phyloP scores from a whole-genome alignment of 2,797 vertebrate genomes.

The Erpetoichthys calabaricus region DNA sequence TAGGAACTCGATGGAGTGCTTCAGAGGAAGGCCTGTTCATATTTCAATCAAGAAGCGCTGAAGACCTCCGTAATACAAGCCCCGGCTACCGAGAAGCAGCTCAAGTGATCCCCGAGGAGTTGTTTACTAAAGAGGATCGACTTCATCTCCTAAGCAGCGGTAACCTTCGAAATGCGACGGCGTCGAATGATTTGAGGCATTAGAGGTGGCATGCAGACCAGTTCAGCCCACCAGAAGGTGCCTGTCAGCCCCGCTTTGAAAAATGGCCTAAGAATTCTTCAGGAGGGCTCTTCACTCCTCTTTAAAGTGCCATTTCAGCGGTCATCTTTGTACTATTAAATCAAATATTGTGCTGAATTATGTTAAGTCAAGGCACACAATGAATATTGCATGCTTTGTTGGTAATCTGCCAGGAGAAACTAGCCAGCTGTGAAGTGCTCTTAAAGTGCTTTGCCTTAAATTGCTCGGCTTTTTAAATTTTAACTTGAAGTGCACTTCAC shows the following conservation, averaged over 20 bases:
- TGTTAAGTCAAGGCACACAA: slow-evolving; percentile 20
- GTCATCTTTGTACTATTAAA: slow-evolving; percentile 17
- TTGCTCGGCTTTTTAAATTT: slow-evolving; percentile 15
- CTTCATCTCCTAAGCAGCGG: background rate
- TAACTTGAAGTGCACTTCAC: slow-evolving; percentile 13
- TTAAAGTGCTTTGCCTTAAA: slow-evolving; percentile 9
- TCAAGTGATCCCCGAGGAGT: background rate
- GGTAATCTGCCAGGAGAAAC: slow-evolving; percentile 20
- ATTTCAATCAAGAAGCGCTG: background rate
- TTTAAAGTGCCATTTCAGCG: slow-evolving; percentile 20
- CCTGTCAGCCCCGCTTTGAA: slow-evolving; percentile 15
- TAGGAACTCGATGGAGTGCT: slow-evolving; percentile 1
- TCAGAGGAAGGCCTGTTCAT: background rate
- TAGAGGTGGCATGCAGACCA: background rate
- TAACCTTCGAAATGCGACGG: background rate
- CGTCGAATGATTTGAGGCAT: background rate
- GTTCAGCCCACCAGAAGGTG: slow-evolving; percentile 21
- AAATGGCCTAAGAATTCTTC: background rate
- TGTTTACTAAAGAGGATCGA: background rate
- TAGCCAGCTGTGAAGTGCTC: slow-evolving; percentile 18
- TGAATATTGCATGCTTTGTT: slow-evolving; percentile 19
- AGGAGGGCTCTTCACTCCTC: background rate
- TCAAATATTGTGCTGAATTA: slow-evolving; percentile 14
- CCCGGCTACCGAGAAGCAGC: background rate
- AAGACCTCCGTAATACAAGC: background rate